phyloP scores from a whole-genome alignment of 2,113 vertebrate species.

The Acanthochromis polyacanthus region DNA sequence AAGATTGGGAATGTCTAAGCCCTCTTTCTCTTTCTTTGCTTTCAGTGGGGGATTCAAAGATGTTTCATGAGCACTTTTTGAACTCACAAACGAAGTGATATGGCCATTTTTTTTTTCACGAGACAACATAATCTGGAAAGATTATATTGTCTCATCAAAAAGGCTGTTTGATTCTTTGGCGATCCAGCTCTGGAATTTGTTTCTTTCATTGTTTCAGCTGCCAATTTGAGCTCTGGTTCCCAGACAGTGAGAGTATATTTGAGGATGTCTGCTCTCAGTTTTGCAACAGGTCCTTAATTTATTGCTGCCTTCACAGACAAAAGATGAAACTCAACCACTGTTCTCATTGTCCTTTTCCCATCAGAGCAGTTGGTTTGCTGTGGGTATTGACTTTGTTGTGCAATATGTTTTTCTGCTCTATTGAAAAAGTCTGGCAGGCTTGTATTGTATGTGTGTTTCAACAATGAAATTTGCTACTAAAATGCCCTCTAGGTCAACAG shows the following conservation, averaged over 20 bases:
- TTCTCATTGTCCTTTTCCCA: conserved; percentile 9
- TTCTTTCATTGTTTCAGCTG: neutral
- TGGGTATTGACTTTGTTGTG: conserved; percentile 12
- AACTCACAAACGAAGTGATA: neutral
- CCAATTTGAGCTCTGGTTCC: neutral
- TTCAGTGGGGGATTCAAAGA: conserved; percentile 13
- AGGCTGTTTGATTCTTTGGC: too few relatives aligned
- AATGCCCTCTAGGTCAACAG: neutral
- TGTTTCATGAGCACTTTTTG: neutral
- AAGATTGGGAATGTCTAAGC: conserved; percentile 23
- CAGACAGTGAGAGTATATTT: neutral
- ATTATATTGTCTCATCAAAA: too few relatives aligned
- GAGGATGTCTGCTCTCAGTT: neutral
- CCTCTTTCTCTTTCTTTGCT: conserved; percentile 34
- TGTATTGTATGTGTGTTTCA: neutral
- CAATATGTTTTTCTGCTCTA: conserved; percentile 24
- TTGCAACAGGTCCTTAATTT: conserved; percentile 12
- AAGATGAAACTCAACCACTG: neutral
- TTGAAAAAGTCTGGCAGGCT: conserved; percentile 15
- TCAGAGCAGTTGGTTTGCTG: conserved; percentile 10
- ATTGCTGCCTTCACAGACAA: neutral
- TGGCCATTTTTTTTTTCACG: too few relatives aligned
- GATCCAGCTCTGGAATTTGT: neutral
- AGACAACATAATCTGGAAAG: neutral
- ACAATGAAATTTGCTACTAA: neutral